Base-by-base conservation (phyloP, 2,797 vertebrate genomes). In the Arrhamphus sclerolepis region DNA sequence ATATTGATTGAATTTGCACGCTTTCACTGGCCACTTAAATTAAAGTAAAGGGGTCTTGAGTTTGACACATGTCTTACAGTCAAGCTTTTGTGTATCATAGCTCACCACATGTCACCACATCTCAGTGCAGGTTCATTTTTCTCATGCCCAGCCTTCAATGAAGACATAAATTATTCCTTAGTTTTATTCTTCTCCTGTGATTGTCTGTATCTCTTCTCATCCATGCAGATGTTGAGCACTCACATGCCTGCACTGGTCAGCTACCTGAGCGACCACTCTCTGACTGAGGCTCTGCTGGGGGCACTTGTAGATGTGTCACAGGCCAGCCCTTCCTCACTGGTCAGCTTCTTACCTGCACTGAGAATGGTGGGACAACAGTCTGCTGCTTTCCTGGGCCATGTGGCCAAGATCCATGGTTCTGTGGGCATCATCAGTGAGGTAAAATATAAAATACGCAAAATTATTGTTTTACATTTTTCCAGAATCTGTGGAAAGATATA, bases 391-490 rank as follows among this genome's bases (percentile, higher is more conserved):
- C 89, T 94, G 63, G 94, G 96, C 78, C 94, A 96, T 54, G 90
- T 93, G 18, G 94, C 94, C 11, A 96, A 95, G 87, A 95, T 96
- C 89, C 96, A 96, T 8, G 92, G 95, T 46, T 93, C 93, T n/a
- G 93, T 97, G 39, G 97, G 95, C 26, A 93, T 85, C 19, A 83
- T 93, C n/a, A 92, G 91, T 81, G 95, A 98, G 94, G 96, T 98
- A 82, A 52, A 60, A 20, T 2, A 40, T 20, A 7, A 2, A 9
- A n/a, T 7, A 47, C 20, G 46, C 50, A 59, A 59, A 39, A 58
- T 39, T 1, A 17, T 18, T 18, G 0, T 16, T 52, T 38, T 34
- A 17, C 6, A 38, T 14, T 38, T 38, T 38, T 38, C 34, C 34
- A 38, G 34, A 11, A 38, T 20, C 20, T 1, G 14, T 31, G 7